phyloP scores from a whole-genome alignment of 2,888 invertebrate species.

The Lepetodrilus schrolli region DNA sequence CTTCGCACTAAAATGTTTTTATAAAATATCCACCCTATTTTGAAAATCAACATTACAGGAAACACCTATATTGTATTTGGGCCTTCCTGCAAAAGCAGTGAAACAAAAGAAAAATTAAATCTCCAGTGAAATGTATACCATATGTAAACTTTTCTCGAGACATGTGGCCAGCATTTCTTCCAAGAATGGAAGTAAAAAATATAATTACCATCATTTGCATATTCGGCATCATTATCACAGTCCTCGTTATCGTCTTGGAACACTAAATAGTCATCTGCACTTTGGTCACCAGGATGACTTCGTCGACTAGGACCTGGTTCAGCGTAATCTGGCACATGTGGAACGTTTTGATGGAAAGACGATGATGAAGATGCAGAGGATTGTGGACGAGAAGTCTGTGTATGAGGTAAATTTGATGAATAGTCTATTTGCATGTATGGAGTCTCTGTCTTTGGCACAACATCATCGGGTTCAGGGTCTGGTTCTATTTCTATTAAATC shows the following conservation, averaged over 20 bases:
- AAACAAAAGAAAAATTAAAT: no score
- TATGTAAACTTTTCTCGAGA: no score
- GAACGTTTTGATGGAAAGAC: slow-evolving; percentile 20
- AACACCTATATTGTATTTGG: no score
- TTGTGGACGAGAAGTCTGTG: not conserved
- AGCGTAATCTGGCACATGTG: slow-evolving; percentile 15
- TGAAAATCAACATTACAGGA: no score
- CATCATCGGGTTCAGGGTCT: slow-evolving; percentile 11
- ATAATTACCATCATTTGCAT: slow-evolving; percentile 28
- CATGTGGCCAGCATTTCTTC: slow-evolving; percentile 3
- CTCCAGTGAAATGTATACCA: no score
- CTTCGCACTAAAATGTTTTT: no score
- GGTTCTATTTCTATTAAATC: slow-evolving; percentile 21
- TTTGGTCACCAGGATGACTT: slow-evolving; percentile 11
- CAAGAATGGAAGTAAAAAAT: not conserved
- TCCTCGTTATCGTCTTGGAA: slow-evolving; percentile 28
- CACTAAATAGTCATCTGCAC: slow-evolving; percentile 18
- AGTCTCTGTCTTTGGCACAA: slow-evolving; percentile 25
- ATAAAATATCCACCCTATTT: no score
- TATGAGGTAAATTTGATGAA: slow-evolving; percentile 17
- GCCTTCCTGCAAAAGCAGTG: no score
- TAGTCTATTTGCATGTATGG: slow-evolving; percentile 25
- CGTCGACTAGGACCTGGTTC: slow-evolving; percentile 7
- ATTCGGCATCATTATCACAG: slow-evolving; percentile 28
- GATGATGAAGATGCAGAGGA: slow-evolving; percentile 10